These are phyloP conservation scores for Charina bottae DNA, from an alignment of 2,113 vertebrate species.

Conservation along the genomic window DNA sequence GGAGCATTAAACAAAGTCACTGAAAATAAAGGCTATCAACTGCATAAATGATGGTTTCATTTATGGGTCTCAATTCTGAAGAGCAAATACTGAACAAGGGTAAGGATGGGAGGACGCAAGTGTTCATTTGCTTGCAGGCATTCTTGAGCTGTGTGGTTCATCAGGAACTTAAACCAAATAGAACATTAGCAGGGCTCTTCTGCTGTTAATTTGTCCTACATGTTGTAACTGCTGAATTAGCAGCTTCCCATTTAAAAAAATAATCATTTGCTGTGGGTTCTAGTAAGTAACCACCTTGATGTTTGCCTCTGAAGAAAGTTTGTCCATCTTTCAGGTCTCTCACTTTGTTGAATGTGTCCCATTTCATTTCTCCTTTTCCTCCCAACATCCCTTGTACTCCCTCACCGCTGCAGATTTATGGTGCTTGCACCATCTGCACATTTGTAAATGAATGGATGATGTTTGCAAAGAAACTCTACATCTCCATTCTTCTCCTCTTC, in stretches of 20 bases:
- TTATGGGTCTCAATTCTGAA: background rate
- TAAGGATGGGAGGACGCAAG: background rate
- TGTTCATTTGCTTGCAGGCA: background rate
- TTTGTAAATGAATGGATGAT: slow-evolving; percentile 6
- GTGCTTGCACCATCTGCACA: background rate
- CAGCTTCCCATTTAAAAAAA: background rate
- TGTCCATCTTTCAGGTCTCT: background rate
- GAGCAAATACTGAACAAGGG: background rate
- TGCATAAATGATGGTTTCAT: background rate
- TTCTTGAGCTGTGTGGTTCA: background rate
- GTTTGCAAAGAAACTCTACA: background rate
- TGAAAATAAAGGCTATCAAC: background rate
- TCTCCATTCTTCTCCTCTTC: slow-evolving; percentile 4
- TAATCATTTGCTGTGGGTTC: background rate
- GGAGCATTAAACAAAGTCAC: background rate
- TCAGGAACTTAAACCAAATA: background rate
- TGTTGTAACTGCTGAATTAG: background rate
- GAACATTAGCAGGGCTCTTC: background rate
- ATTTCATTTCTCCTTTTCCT: background rate
- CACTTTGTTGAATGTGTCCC: background rate
- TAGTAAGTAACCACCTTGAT: background rate
- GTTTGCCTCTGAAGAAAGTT: background rate
- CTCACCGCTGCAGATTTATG: background rate
- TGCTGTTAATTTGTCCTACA: background rate
- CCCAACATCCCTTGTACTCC: background rate